phyloP scores from a whole-genome alignment of 2,797 vertebrate species.

The Halcyon chelicuti region DNA sequence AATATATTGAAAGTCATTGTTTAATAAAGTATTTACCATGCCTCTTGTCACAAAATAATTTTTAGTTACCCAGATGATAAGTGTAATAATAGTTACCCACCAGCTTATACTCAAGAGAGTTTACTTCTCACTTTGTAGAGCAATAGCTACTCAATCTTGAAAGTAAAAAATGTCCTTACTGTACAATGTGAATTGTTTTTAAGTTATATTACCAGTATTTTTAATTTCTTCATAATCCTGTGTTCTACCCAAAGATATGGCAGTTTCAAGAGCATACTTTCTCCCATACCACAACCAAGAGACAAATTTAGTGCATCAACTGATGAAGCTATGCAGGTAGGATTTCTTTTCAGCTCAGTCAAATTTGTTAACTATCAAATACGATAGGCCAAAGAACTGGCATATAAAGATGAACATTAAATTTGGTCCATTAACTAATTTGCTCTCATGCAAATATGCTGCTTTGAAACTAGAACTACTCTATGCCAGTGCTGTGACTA shows the following conservation, averaged over 20 bases:
- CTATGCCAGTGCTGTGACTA: background rate
- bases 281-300: slow-evolving; percentile 65
- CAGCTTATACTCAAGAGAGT: background rate
- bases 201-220: background rate
- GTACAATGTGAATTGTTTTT: background rate
- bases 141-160: background rate
- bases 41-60: background rate
- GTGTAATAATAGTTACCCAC: background rate
- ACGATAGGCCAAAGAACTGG: background rate
- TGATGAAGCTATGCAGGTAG: slow-evolving; percentile 37
- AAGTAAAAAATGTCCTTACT: background rate
- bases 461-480: background rate
- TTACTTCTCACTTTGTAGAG: background rate
- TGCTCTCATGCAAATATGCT: background rate
- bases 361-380: background rate
- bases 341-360: background rate
- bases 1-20: background rate
- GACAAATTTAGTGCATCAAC: background rate
- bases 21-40: background rate
- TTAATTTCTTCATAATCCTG: background rate
- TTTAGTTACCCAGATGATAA: background rate
- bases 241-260: slow-evolving; percentile 47
- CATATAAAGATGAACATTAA: background rate
- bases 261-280: background rate
- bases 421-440: background rate